These are phyloP conservation scores for Desoria tigrina DNA, from an alignment of 2,888 invertebrate genomes.

Conservation along the genomic window DNA sequence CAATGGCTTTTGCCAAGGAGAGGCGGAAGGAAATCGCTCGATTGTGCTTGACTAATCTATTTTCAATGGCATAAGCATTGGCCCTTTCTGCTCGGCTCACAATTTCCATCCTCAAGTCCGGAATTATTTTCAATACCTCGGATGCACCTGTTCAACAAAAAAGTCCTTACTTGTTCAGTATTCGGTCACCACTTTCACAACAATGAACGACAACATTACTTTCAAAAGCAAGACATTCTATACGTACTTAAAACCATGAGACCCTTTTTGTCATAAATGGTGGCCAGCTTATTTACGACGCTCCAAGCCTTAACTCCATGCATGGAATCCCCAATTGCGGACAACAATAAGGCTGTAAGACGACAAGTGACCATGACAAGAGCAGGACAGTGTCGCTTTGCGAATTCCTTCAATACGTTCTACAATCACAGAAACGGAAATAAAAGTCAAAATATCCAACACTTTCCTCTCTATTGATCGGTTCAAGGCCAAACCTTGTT, in stretches of 20 bases:
- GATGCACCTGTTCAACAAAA: slow-evolving; percentile 27
- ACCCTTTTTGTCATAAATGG: slow-evolving; percentile 32
- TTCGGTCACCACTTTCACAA: too few species aligned
- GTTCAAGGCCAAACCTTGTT: slow-evolving; percentile 22
- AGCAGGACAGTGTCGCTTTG: slow-evolving; percentile 28
- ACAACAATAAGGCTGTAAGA: slow-evolving; percentile 18
- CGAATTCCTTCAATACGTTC: slow-evolving; percentile 27
- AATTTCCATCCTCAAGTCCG: slow-evolving; percentile 18
- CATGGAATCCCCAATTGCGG: slow-evolving; percentile 23
- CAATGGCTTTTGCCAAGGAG: slow-evolving; percentile 30
- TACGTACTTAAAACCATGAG: slow-evolving; percentile 30
- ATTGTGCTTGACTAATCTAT: slow-evolving; percentile 32
- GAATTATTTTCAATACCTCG: slow-evolving; percentile 32
- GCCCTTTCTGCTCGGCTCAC: slow-evolving; percentile 28
- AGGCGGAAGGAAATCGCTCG: slow-evolving; percentile 25
- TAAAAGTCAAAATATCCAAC: slow-evolving; percentile 4
- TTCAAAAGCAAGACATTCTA: neutral
- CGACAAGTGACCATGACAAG: slow-evolving; percentile 27
- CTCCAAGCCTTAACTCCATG: slow-evolving; percentile 32
- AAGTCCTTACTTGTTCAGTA: too few species aligned
- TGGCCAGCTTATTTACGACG: slow-evolving; percentile 17
- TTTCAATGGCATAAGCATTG: slow-evolving; percentile 1
- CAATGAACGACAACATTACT: slow-evolving; percentile 1
- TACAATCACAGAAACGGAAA: slow-evolving; percentile 4
- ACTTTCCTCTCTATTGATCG: neutral